Percentiles rank a stretch among this genome's conserved stretches.
These are phyloP conservation scores for Leistus spinibarbis DNA, from an alignment of 2,888 invertebrate genomes.

Conservation along the genomic window DNA sequence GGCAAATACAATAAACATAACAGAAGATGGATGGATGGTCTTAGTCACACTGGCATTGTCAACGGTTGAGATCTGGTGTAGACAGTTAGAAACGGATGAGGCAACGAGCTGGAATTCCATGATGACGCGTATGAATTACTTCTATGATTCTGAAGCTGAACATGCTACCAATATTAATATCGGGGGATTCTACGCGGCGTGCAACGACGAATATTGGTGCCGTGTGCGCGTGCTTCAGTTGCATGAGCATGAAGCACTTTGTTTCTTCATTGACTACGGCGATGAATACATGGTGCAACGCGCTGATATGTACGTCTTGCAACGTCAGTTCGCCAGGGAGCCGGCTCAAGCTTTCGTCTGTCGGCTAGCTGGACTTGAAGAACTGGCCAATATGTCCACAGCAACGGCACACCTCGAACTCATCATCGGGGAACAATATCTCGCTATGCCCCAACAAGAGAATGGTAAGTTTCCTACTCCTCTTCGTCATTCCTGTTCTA, in stretches of 20 bases:
- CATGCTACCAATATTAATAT: slow-evolving; percentile 46
- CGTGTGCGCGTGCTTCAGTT: slow-evolving; percentile 55
- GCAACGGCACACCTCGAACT: slow-evolving; percentile 48
- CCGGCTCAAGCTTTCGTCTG: slow-evolving; percentile 69
- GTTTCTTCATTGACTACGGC: slow-evolving; percentile 78
- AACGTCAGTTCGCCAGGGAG: slow-evolving; percentile 67
- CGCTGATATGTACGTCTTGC: slow-evolving; percentile 64
- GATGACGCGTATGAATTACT: slow-evolving; percentile 56
- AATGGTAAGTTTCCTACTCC: background rate
- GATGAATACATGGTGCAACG: slow-evolving; percentile 64
- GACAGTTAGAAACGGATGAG: slow-evolving; percentile 59
- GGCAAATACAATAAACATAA: slow-evolving; percentile 52
- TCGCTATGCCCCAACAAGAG: slow-evolving; percentile 5
- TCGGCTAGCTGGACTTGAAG: slow-evolving; percentile 73
- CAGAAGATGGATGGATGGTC: slow-evolving; percentile 55
- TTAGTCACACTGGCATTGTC: slow-evolving; percentile 56
- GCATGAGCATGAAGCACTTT: slow-evolving; percentile 50
- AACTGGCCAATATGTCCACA: slow-evolving; percentile 59
- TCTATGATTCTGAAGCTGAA: slow-evolving; percentile 46
- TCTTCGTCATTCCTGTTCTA: background rate
- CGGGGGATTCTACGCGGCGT: slow-evolving; percentile 57
- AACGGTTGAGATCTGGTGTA: slow-evolving; percentile 60
- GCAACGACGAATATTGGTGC: slow-evolving; percentile 56
- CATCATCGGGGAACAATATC: slow-evolving; percentile 19
- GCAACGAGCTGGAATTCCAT: slow-evolving; percentile 53